Evolutionary conservation across 2,113 vertebrate species (phyloP), one percentile per base, ranked within the genome.

Genomic region (Scatophagus argus): DNA sequence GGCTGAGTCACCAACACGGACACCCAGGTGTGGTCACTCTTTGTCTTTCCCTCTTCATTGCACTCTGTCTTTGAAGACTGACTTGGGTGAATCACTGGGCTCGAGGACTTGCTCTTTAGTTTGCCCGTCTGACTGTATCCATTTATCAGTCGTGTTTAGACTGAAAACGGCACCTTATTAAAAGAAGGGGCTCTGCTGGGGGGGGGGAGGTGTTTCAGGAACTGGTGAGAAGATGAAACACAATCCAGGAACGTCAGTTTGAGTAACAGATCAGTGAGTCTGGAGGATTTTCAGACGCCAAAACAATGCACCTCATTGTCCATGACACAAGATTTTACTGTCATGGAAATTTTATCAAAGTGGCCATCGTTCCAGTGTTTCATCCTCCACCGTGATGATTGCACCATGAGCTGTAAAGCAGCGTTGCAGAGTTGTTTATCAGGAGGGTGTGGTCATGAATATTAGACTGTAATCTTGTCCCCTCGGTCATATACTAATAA

Each of bases 1-100:
- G 74, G 51, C 86, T 90, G 88, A 90, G 82, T 91, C 90, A 90
- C 77, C 74, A n/a, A 12, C 51, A 74, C 59, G 78, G 85, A 85
- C 85, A 62, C 39, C 78, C 83, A 89, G 89, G 86, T 91, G 87
- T 63, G 87, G 87, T 86, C 83, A 78, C 51, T 12, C 76, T 74
- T 73, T 60, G 58, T 77, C 56, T 61, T 21, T 58, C 38, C 55
- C 44, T 75, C 64, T 60, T 44, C 56, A 70, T 77, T 5, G n/a
- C 74, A 64, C n/a, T 46, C 54, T 36, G 41, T 13, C 81, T 84
- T 47, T 74, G 83, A 76, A 77, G 68, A 27, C n/a, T 80, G 79
- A 71, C 77, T 62, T 41, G 64, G 73, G 58, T 87, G 88, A 90
- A 85, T 90, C 86, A 88, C 1, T 10, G 56, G 44, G 73, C 56